Base-by-base conservation (phyloP, 1,140 invertebrate genomes). In the Platyscapa corneri region DNA sequence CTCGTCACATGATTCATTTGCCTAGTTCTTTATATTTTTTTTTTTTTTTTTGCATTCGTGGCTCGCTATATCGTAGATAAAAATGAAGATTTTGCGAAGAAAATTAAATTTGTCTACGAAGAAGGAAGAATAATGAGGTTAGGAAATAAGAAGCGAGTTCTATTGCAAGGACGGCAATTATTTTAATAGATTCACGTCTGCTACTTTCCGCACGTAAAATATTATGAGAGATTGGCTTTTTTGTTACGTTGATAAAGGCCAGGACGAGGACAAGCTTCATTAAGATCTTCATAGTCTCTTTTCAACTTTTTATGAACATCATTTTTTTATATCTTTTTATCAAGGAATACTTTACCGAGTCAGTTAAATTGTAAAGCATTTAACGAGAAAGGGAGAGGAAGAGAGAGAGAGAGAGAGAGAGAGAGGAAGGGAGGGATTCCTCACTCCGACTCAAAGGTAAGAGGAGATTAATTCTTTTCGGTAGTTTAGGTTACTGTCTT, bases 151-250 rank as follows among this genome's bases (percentile, higher is more conserved):
- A 60, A 56, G 53, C 34, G 53, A 39, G 32, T 64, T n/a, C 75
- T 42, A 76, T n/a, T 56, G 34, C 34, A 74, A 39, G 30, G 49
- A 76, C 37, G n/a, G 39, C 82, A 77, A 64, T 76, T 83, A 83
- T 76, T 76, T 75, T 65, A 83, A 65, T 83, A 83, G 82, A 76
- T 83, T 83, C 56, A n/a, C n/a, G 30, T 46, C 70, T 37, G 32
- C 32, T 53, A 32, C 75, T 77, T 34, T 65, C 27, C 67, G n/a
- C 34, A 20, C 70, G 49, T 32, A 78, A 34, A 75, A 34, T 78
- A 78, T 78, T 78, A 78, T 78, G 42, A 56, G 53, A 78, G 27
- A 56, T 78, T 83, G 49, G 53, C 27, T 78, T 78, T 78, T 78
- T 78, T 78, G 77, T 64, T 79, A 27, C 77, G 56, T 56, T 79